phyloP scores from a whole-genome alignment of 2,797 vertebrate species.

The Hyperoplus immaculatus region DNA sequence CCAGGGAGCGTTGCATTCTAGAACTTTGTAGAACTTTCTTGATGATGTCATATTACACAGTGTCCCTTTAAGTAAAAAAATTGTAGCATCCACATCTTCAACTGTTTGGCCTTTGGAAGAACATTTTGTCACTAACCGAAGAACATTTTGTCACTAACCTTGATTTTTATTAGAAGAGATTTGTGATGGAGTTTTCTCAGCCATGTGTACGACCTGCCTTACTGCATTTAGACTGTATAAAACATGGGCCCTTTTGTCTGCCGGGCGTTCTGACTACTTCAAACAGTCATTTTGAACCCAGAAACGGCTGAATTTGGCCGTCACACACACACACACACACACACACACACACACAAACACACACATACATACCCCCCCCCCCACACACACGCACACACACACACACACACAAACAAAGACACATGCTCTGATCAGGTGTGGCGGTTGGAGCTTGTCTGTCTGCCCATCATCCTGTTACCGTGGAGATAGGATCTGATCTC shows the following conservation, averaged over 20 bases:
- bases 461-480: conserved; percentile 77
- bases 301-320: conserved; percentile 49
- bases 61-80: too few species aligned
- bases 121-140: neutral
- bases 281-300: neutral
- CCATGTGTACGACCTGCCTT: neutral
- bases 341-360: conserved; percentile 13
- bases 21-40: too few species aligned
- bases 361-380: neutral
- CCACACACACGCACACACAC: conserved; percentile 17
- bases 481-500: conserved; percentile 77
- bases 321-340: conserved; percentile 16
- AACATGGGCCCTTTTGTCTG: neutral
- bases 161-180: neutral
- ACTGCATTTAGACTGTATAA: neutral
- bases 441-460: conserved; percentile 70
- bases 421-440: conserved; percentile 73
- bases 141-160: neutral
- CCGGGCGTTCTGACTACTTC: neutral
- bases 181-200: neutral
- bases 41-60: too few species aligned
- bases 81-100: neutral
- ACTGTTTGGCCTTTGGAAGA: neutral
- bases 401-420: conserved; percentile 13
- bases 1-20: too few species aligned